phyloP scores from a whole-genome alignment of 2,113 vertebrate genomes.

The Hiodon tergisus region DNA sequence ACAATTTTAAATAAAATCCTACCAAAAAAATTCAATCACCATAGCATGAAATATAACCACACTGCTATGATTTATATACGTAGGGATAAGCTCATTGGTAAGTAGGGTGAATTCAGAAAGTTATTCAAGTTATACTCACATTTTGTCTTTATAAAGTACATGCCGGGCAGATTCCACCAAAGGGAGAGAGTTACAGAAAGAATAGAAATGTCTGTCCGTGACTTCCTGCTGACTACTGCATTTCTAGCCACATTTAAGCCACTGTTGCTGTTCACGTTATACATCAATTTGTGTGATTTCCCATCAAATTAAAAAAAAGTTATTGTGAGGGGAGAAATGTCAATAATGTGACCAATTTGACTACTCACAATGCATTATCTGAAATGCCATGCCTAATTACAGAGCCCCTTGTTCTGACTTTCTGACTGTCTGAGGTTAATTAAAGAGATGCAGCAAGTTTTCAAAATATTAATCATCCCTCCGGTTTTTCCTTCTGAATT shows the following conservation, averaged over 20 bases:
- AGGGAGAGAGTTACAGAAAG: too few relatives aligned
- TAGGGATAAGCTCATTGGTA: too few relatives aligned
- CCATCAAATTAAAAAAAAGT: background rate
- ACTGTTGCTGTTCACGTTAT: background rate
- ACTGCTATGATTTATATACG: too few relatives aligned
- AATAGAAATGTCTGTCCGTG: too few relatives aligned
- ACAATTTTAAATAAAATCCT: too few relatives aligned
- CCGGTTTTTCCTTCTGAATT: conserved; percentile 7
- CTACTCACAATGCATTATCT: background rate
- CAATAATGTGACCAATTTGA: background rate
- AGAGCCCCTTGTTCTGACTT: background rate
- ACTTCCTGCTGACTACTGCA: too few relatives aligned
- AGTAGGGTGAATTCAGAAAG: too few relatives aligned
- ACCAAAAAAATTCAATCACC: too few relatives aligned
- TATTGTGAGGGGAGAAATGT: background rate
- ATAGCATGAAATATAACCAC: too few relatives aligned
- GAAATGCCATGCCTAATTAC: conserved; percentile 9
- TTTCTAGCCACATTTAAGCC: background rate
- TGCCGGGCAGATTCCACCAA: too few relatives aligned
- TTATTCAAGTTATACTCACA: too few relatives aligned
- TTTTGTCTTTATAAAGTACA: too few relatives aligned
- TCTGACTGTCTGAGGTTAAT: conserved; percentile 6
- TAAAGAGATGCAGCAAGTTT: background rate
- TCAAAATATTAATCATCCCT: conserved; percentile 10
- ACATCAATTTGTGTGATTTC: background rate